These are phyloP conservation scores for Parelbella ahira DNA, from an alignment of 2,888 invertebrate species.

Conservation along the genomic window DNA sequence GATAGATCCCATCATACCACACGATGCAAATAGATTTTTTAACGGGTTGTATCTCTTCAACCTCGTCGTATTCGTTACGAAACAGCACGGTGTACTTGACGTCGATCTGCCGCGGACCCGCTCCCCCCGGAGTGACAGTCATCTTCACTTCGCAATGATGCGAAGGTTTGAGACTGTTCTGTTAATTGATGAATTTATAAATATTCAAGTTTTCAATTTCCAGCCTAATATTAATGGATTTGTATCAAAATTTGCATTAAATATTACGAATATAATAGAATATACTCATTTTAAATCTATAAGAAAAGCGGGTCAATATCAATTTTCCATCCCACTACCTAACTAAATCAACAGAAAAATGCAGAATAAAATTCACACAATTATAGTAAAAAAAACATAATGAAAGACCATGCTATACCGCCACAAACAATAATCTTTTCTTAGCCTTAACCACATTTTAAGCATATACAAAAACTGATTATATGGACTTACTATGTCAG, in stretches of 20 bases:
- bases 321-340: too few relatives aligned
- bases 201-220: background rate
- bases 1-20: slow-evolving; percentile 73
- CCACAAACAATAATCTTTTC: too few relatives aligned
- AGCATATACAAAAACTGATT: background rate
- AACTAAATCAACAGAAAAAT: too few relatives aligned
- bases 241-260: too few relatives aligned
- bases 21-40: slow-evolving; percentile 57
- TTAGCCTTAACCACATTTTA: too few relatives aligned
- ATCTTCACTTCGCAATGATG: slow-evolving; percentile 53
- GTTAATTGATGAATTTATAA: slow-evolving; percentile 8
- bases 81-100: slow-evolving; percentile 61
- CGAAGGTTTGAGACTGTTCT: slow-evolving; percentile 68
- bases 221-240: too few relatives aligned
- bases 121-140: slow-evolving; percentile 56
- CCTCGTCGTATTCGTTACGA: slow-evolving; percentile 57
- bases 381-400: too few relatives aligned
- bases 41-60: slow-evolving; percentile 62
- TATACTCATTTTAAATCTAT: too few relatives aligned
- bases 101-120: slow-evolving; percentile 58
- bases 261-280: too few relatives aligned
- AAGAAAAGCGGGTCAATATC: too few relatives aligned
- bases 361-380: too few relatives aligned
- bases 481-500: slow-evolving; percentile 52
- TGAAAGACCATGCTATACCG: too few relatives aligned